phyloP scores from a whole-genome alignment of 2,888 invertebrate species.

The Venustoraphidia nigricollis region DNA sequence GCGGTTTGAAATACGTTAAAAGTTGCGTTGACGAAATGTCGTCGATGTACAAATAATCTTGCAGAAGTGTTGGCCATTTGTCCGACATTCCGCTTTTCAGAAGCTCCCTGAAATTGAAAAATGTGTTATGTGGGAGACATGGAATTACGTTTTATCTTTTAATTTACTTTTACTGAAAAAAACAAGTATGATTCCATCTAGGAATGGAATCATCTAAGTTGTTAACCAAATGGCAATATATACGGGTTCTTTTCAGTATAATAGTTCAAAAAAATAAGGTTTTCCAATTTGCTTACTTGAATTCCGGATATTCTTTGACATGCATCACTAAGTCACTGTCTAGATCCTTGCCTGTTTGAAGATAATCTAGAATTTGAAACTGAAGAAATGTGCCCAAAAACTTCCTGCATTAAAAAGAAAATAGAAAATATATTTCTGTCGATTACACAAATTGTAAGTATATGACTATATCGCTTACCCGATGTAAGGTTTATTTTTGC shows the following conservation, averaged over 20 bases:
- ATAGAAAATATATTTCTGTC: slow-evolving; percentile 1
- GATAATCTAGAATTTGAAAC: slow-evolving; percentile 36
- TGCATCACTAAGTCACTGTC: slow-evolving; percentile 31
- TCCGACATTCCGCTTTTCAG: slow-evolving; percentile 32
- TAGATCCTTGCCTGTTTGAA: slow-evolving; percentile 21
- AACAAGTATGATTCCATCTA: too few relatives aligned
- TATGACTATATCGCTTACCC: slow-evolving; percentile 25
- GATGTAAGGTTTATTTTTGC: slow-evolving; percentile 37
- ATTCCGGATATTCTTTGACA: slow-evolving; percentile 25
- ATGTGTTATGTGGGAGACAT: neutral
- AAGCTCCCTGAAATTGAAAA: slow-evolving; percentile 23
- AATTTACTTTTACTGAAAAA: neutral
- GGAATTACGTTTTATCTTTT: too few relatives aligned
- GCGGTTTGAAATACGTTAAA: slow-evolving; percentile 36
- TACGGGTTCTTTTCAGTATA: neutral
- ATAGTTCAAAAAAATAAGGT: neutral
- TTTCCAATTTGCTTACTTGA: slow-evolving; percentile 24
- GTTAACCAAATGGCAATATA: too few relatives aligned
- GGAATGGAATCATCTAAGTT: too few relatives aligned
- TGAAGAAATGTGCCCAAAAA: slow-evolving; percentile 38
- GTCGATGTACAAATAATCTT: slow-evolving; percentile 30
- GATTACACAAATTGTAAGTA: slow-evolving; percentile 1
- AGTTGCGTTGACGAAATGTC: slow-evolving; percentile 34
- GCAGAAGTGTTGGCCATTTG: slow-evolving; percentile 33
- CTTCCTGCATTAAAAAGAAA: slow-evolving; percentile 28